These are phyloP conservation scores for Ctenoplectra terminalis DNA, from an alignment of 1,140 invertebrate species.

Conservation along the genomic window DNA sequence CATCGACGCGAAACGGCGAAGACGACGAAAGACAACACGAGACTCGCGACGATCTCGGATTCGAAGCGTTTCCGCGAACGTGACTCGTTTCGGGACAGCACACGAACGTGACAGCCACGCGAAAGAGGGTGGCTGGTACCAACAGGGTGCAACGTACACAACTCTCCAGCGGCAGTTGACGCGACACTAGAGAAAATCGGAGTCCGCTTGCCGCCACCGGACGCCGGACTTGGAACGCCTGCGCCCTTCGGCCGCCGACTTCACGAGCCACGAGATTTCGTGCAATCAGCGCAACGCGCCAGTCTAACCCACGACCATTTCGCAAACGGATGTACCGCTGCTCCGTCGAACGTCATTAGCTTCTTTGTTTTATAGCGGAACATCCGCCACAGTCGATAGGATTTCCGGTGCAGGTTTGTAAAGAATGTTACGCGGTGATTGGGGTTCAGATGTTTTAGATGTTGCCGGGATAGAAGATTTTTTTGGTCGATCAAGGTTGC, in stretches of 20 bases:
- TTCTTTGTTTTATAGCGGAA: background rate
- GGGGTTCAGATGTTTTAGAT: too few species aligned
- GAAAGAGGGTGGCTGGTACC: slow-evolving; percentile 26
- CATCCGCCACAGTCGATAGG: background rate
- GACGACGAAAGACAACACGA: too few species aligned
- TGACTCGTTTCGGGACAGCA: background rate
- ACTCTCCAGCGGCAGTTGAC: slow-evolving; percentile 75
- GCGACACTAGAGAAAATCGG: slow-evolving; percentile 76
- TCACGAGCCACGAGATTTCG: slow-evolving; percentile 58
- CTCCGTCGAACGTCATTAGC: background rate
- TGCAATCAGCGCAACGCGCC: slow-evolving; percentile 46
- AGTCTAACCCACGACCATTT: slow-evolving; percentile 27
- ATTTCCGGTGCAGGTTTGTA: background rate
- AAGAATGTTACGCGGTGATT: too few species aligned
- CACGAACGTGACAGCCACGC: slow-evolving; percentile 46
- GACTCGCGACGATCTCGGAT: background rate
- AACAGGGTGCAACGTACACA: slow-evolving; percentile 63
- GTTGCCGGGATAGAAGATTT: too few species aligned
- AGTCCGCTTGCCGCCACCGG: slow-evolving; percentile 73
- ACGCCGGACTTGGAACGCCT: slow-evolving; percentile 72
- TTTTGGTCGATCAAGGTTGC: too few species aligned
- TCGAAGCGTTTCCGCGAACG: background rate
- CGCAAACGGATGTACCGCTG: background rate
- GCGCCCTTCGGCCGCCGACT: slow-evolving; percentile 66
- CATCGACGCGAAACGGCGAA: background rate